Conservation (phyloP, 2,797 vertebrate species). For the Rhabdophis nuchalis region DNA sequence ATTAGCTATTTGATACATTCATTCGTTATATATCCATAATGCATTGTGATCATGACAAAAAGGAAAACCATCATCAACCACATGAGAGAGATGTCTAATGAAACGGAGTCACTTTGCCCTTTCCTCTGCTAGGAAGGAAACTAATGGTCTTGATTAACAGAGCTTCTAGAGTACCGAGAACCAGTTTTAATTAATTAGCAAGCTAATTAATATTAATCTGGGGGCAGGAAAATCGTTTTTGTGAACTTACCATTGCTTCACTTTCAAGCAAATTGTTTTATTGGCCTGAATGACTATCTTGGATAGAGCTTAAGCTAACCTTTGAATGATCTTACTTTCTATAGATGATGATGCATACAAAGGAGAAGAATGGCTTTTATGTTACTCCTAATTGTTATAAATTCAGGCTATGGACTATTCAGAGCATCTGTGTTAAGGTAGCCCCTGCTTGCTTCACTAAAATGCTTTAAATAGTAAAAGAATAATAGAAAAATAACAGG, state of each 20-base stretch:
- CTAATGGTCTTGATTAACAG: background rate
- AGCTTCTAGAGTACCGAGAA: background rate
- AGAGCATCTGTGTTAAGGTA: background rate
- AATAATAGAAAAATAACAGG: background rate
- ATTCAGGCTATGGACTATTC: background rate
- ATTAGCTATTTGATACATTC: background rate
- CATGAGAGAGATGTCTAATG: background rate
- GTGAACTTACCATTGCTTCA: background rate
- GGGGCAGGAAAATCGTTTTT: background rate
- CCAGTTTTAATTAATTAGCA: background rate
- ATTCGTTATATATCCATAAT: slow-evolving; percentile 1
- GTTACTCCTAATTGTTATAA: background rate
- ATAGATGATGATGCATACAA: background rate
- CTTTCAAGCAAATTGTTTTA: background rate
- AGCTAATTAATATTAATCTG: background rate
- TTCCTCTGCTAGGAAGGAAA: background rate
- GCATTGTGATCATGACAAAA: background rate
- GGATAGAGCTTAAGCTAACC: background rate
- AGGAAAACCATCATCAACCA: background rate
- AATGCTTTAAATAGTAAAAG: background rate
- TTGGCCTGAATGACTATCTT: background rate
- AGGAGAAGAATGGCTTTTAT: background rate
- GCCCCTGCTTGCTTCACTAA: background rate
- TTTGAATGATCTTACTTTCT: background rate
- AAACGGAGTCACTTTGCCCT: background rate